phyloP scores from a whole-genome alignment of 2,888 invertebrate species.

The Nomada hirtipes region DNA sequence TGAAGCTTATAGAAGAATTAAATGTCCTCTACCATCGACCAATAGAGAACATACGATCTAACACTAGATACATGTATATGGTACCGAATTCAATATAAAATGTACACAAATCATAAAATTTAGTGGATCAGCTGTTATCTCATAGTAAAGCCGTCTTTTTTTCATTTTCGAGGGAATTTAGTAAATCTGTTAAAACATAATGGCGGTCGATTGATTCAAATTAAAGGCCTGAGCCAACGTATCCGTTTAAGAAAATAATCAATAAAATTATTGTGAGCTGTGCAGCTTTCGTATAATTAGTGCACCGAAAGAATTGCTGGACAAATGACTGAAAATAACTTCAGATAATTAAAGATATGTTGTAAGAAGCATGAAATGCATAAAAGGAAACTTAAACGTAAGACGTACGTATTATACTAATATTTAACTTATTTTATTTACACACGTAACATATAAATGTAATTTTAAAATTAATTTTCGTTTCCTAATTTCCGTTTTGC shows the following conservation, averaged over 20 bases:
- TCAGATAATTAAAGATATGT: slow-evolving; percentile 42
- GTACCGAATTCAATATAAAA: slow-evolving; percentile 22
- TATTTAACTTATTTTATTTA: slow-evolving; percentile 1
- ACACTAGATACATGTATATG: not conserved
- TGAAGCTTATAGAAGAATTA: not conserved
- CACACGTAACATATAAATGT: not conserved
- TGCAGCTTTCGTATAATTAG: slow-evolving; percentile 34
- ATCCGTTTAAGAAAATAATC: slow-evolving; percentile 57
- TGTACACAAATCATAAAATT: slow-evolving; percentile 22
- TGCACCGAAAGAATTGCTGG: not conserved
- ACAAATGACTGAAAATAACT: slow-evolving; percentile 26
- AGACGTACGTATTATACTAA: slow-evolving; percentile 67
- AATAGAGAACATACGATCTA: slow-evolving; percentile 13
- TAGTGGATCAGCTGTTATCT: slow-evolving; percentile 31
- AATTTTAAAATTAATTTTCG: not conserved
- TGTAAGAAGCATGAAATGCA: slow-evolving; percentile 76
- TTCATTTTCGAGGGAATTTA: slow-evolving; percentile 14
- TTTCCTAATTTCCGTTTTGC: not conserved
- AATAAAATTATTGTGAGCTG: slow-evolving; percentile 58
- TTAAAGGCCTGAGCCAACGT: slow-evolving; percentile 25
- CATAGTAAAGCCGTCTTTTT: slow-evolving; percentile 40
- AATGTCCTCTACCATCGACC: not conserved
- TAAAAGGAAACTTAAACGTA: slow-evolving; percentile 70
- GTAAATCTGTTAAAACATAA: slow-evolving; percentile 22
- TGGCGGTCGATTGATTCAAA: slow-evolving; percentile 47